phyloP scores from a whole-genome alignment of 2,888 invertebrate genomes.

The Leistus spinibarbis region DNA sequence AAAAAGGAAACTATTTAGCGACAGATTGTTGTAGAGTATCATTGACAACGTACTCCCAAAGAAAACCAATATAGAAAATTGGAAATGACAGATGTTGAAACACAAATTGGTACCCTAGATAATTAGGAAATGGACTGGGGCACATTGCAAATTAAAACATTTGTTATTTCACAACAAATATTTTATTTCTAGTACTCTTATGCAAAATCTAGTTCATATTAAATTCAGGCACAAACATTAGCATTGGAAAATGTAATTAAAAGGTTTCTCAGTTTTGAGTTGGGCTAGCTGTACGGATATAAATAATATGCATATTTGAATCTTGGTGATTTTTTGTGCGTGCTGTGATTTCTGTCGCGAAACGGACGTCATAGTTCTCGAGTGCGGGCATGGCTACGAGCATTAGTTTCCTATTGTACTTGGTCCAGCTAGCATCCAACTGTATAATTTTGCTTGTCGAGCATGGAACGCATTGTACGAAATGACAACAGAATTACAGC shows the following conservation, averaged over 20 bases:
- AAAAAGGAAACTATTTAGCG: neutral
- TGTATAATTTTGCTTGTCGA: slow-evolving; percentile 1
- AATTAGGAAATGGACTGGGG: neutral
- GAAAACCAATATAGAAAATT: neutral
- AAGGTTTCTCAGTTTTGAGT: too few relatives aligned
- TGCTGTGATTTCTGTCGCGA: neutral
- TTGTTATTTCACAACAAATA: too few relatives aligned
- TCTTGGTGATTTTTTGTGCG: neutral
- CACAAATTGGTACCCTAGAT: neutral
- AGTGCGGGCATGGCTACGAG: neutral
- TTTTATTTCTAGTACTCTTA: too few relatives aligned
- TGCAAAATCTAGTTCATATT: too few relatives aligned
- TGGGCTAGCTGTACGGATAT: too few relatives aligned
- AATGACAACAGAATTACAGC: slow-evolving; percentile 10
- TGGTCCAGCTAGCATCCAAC: neutral
- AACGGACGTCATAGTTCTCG: neutral
- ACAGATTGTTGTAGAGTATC: neutral
- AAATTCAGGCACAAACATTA: too few relatives aligned
- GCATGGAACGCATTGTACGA: slow-evolving; percentile 5
- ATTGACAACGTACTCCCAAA: neutral
- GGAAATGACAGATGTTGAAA: neutral
- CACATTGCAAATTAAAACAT: neutral
- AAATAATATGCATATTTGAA: neutral
- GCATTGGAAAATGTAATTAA: too few relatives aligned
- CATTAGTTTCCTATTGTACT: slow-evolving; percentile 5